Evolutionary conservation across 2,888 invertebrate genomes (phyloP).

Genomic region (Graphium colonna): DNA sequence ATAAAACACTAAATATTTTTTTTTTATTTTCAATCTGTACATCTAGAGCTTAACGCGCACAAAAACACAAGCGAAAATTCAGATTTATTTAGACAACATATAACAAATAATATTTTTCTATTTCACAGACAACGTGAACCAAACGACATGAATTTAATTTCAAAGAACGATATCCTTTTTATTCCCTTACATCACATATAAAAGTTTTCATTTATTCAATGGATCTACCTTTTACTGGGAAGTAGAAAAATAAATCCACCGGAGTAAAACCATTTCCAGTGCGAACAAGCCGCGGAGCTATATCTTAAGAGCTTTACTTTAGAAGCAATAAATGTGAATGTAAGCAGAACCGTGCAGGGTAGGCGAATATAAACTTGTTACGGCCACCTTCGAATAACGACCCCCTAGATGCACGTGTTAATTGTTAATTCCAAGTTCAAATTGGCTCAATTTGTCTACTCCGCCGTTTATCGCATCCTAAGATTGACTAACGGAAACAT

Average conservation of each 20-base stretch:
- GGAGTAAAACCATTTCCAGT: background rate
- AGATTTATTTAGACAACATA: too few relatives aligned
- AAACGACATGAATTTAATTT: too few relatives aligned
- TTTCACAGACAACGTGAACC: background rate
- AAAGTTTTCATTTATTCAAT: background rate
- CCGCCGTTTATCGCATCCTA: constrained; percentile 12
- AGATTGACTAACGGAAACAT: constrained; percentile 17
- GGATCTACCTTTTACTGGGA: background rate
- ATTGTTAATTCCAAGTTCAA: constrained; percentile 39
- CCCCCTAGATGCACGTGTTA: constrained; percentile 25
- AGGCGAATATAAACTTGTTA: constrained; percentile 20
- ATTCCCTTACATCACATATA: background rate
- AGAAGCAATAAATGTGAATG: constrained; percentile 17
- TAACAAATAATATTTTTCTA: background rate
- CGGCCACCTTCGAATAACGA: constrained; percentile 16
- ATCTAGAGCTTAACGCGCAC: too few relatives aligned
- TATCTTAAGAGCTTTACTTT: constrained; percentile 10
- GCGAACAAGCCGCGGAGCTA: constrained; percentile 1
- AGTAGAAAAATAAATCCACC: constrained; percentile 5
- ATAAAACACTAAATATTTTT: too few relatives aligned
- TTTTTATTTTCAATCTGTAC: too few relatives aligned
- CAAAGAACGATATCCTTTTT: background rate
- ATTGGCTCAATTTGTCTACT: constrained; percentile 44
- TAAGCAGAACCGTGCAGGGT: constrained; percentile 5
- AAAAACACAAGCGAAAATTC: too few relatives aligned